Evolutionary conservation across 2,113 vertebrate species (phyloP), one percentile per base, ranked within the genome.

Genomic region (Synchiropus splendidus): DNA sequence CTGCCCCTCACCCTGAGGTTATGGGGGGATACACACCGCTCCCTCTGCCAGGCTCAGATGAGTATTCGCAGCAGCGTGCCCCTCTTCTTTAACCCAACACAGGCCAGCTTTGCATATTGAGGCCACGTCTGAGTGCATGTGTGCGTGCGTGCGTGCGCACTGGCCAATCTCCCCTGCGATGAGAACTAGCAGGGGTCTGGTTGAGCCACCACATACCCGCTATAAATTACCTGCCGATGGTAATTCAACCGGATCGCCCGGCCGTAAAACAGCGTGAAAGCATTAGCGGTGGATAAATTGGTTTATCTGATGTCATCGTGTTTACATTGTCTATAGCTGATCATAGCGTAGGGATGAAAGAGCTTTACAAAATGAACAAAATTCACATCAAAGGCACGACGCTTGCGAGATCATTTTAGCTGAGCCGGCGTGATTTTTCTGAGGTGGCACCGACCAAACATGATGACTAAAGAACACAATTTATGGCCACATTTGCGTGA

Each of bases 51-150:
- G 70, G 56, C 77, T 72, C 63, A 78, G 62, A 80, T 80, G 77
- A 82, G 80, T 80, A 80, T 80, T 82, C 77, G 75, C 77, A 72
- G 73, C 77, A 77, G 70, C 75, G 65, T 63, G 51, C 67, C 64
- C 67, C 56, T 69, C 61, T 77, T 67, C 70, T 67, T 71, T 69
- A 75, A 70, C 68, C 77, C 73, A 61, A 67, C 73, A 51, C 61
- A 68, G 64, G 72, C 54, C 67, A 75, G 67, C 77, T 80, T 80
- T 80, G 77, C 77, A 82, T 80, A 78, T 66, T 77, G 71, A 75
- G 67, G 55, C 53, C 12, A 53, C 45, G 50, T 56, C 38, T 70
- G 60, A 68, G n/a, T 61, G 31, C 33, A n/a, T 13, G 46, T 50
- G 51, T 69, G 64, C 58, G 21, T 27, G 21, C 45, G 44, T 36